phyloP scores from a whole-genome alignment of 2,113 vertebrate genomes.

The Hyperoodon ampullatus region DNA sequence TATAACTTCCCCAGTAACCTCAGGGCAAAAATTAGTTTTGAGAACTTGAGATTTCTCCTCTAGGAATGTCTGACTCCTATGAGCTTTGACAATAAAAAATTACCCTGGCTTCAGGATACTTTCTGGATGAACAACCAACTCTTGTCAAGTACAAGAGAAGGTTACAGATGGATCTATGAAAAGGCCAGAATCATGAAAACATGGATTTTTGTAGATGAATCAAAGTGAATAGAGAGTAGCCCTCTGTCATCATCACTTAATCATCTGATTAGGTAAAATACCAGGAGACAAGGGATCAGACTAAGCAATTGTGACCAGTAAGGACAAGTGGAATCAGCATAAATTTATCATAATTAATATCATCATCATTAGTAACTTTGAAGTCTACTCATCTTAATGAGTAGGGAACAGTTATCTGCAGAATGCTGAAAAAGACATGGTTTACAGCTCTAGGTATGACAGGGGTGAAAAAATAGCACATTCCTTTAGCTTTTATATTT shows the following conservation, averaged over 20 bases:
- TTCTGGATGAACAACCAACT: neutral
- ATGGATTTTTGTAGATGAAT: neutral
- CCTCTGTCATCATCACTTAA: slow-evolving; percentile 5
- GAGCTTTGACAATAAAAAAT: slow-evolving; percentile 26
- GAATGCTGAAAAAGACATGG: neutral
- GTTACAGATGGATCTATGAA: neutral
- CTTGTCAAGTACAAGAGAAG: slow-evolving; percentile 22
- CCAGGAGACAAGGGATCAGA: slow-evolving; percentile 34
- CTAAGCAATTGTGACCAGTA: slow-evolving; percentile 13
- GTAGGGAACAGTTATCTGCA: neutral
- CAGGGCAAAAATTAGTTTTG: neutral
- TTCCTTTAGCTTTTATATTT: neutral
- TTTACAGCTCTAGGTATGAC: neutral
- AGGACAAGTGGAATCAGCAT: slow-evolving; percentile 51
- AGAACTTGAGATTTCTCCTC: neutral
- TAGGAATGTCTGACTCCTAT: neutral
- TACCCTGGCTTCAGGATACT: neutral
- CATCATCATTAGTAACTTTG: slow-evolving; percentile 11
- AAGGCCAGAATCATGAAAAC: slow-evolving; percentile 16
- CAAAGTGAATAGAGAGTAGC: slow-evolving; percentile 36
- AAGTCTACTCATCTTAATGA: neutral
- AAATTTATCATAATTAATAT: slow-evolving; percentile 58
- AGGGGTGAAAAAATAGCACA: neutral
- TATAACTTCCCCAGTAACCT: neutral
- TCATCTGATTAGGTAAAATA: neutral